phyloP scores from a whole-genome alignment of 2,113 vertebrate genomes.

The Zosterops borbonicus region DNA sequence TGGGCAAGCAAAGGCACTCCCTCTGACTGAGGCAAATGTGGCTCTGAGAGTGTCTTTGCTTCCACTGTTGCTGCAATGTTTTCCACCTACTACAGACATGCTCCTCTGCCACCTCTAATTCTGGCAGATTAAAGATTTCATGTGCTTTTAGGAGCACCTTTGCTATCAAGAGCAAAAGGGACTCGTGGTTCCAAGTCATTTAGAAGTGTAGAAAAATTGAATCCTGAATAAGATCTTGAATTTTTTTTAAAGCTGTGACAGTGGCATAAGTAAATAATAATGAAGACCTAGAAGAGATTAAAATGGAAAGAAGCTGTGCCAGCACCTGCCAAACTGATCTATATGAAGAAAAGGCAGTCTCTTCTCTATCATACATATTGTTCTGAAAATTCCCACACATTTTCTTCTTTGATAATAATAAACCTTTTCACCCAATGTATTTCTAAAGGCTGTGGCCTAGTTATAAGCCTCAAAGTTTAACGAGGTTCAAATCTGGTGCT shows the following conservation, averaged over 20 bases:
- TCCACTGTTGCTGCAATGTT: not conserved
- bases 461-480: not conserved
- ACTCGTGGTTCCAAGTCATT: not conserved
- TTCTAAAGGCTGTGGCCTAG: not conserved
- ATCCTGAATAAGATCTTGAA: not conserved
- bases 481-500: not conserved
- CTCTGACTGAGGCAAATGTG: not conserved
- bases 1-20: not conserved
- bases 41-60: not conserved
- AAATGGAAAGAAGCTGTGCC: not conserved
- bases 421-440: not conserved
- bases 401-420: not conserved
- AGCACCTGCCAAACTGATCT: not conserved
- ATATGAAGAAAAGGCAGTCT: not conserved
- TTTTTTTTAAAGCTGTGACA: not conserved
- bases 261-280: not conserved
- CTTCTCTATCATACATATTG: not conserved
- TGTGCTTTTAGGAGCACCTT: not conserved
- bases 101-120: not conserved
- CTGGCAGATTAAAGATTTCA: not conserved
- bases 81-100: rapidly evolving
- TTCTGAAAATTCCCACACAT: not conserved
- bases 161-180: not conserved
- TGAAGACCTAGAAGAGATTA: not conserved
- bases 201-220: not conserved